Evolutionary conservation across 92 coral and sea anemone species (phyloP).

Genomic region (Bergia puertoricense): DNA sequence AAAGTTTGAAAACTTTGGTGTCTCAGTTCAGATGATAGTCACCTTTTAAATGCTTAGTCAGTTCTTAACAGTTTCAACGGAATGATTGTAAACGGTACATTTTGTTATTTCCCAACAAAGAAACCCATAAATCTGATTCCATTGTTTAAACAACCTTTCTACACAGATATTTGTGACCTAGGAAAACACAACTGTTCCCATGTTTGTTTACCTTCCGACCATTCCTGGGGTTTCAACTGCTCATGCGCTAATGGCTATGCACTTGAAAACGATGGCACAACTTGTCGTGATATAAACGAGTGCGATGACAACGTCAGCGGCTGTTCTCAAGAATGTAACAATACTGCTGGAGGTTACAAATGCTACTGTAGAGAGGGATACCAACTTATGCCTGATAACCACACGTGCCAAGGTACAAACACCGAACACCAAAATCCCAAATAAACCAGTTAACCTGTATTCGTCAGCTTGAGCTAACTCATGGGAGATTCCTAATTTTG

Average conservation of each 20-base stretch:
- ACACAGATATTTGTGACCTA: slow-evolving; percentile 21
- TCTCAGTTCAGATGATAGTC: too few relatives aligned
- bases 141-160: not conserved
- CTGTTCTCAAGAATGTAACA: slow-evolving; percentile 31
- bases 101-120: not conserved
- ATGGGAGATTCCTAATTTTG: too few relatives aligned
- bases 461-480: too few relatives aligned
- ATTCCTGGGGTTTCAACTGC: slow-evolving; percentile 27
- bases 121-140: not conserved
- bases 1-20: too few relatives aligned
- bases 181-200: slow-evolving; percentile 26
- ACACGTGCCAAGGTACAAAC: slow-evolving; percentile 13
- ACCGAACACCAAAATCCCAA: not conserved
- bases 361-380: slow-evolving; percentile 39
- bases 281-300: slow-evolving; percentile 46
- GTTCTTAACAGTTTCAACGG: not conserved
- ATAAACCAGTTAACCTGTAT: too few relatives aligned
- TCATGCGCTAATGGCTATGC: slow-evolving; percentile 15
- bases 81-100: not conserved
- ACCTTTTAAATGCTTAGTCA: too few relatives aligned
- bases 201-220: slow-evolving; percentile 12
- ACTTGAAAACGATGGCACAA: slow-evolving; percentile 2
- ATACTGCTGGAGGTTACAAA: slow-evolving; percentile 9
- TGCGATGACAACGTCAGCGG: slow-evolving; percentile 10
- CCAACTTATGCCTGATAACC: slow-evolving; percentile 8